Evolutionary conservation across 2,888 invertebrate species (phyloP).

Genomic region (Drosophila anceps): DNA sequence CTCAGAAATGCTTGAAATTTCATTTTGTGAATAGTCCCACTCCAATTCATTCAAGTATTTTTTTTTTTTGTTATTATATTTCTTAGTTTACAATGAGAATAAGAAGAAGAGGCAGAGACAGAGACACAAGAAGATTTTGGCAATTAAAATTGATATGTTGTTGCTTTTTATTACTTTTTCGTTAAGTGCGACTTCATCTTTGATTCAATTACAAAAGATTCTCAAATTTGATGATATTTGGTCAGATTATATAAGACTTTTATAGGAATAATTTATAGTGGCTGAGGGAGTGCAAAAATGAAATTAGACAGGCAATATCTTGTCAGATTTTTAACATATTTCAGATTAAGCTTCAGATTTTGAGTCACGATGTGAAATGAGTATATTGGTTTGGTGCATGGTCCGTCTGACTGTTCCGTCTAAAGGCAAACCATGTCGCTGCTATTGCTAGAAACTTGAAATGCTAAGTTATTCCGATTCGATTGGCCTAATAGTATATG

Average conservation of each 20-base stretch:
- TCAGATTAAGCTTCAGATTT: no score
- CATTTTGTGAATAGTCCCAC: not conserved
- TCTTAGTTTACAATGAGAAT: not conserved
- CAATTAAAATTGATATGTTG: not conserved
- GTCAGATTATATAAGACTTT: not conserved
- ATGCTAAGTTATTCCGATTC: no score
- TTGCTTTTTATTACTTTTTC: not conserved
- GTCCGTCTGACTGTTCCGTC: no score
- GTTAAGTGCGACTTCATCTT: not conserved
- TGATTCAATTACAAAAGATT: not conserved
- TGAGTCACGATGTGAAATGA: no score
- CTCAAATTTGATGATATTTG: not conserved
- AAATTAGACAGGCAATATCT: no score
- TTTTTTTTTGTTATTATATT: not conserved
- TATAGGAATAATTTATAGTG: no score
- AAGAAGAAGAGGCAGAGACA: not conserved
- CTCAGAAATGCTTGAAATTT: not conserved
- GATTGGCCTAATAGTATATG: no score
- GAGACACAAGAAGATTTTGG: not conserved
- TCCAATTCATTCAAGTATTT: slow-evolving; percentile 1
- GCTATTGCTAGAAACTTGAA: no score
- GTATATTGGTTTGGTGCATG: no score
- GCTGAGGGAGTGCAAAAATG: no score
- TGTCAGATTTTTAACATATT: no score
- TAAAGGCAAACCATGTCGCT: no score